These are phyloP conservation scores for Eudyptes chrysolophus DNA, from an alignment of 2,113 vertebrate species.

Conservation along the genomic window DNA sequence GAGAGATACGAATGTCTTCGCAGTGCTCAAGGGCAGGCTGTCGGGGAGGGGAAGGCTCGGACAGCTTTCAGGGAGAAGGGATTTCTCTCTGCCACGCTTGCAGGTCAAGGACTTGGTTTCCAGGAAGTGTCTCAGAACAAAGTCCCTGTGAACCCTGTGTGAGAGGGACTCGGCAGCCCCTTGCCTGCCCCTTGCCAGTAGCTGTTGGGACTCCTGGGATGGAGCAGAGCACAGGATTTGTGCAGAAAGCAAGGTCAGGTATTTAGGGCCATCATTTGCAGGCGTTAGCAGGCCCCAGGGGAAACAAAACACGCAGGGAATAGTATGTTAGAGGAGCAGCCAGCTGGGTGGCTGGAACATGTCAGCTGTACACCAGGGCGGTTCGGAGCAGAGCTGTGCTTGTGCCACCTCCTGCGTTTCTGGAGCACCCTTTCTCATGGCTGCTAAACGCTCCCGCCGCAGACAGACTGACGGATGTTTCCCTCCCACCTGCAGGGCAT, in stretches of 20 bases:
- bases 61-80: background rate
- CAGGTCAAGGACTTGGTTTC: background rate
- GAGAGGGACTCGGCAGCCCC: background rate
- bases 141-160: rapidly evolving
- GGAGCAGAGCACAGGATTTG: background rate
- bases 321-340: background rate
- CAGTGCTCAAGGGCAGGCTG: background rate
- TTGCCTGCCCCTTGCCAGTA: background rate
- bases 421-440: background rate
- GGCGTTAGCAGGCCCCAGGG: background rate
- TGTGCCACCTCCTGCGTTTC: rapidly evolving
- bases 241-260: background rate
- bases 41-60: background rate
- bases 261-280: background rate
- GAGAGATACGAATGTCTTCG: background rate
- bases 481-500: background rate
- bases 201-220: background rate
- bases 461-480: background rate
- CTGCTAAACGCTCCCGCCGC: background rate
- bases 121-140: background rate
- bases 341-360: background rate
- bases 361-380: background rate
- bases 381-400: background rate
- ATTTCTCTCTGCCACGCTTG: background rate
- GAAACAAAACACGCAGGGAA: background rate